Evolutionary conservation across 2,888 invertebrate species (phyloP), one percentile per base, ranked within the genome.

Genomic region (Oegoconia quadripuncta): DNA sequence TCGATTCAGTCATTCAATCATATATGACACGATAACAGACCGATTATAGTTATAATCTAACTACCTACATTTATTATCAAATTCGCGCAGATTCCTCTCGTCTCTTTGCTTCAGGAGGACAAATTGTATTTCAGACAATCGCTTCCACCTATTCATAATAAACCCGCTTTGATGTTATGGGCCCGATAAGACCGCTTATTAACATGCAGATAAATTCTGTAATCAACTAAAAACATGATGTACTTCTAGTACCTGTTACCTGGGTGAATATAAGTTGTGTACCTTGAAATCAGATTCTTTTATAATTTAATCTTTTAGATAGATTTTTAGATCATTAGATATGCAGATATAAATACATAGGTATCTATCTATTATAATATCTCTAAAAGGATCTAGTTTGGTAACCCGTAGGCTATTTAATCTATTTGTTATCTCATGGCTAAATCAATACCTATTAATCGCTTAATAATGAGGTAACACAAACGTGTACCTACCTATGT

Each of bases 181-280:
- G 7, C 8, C 13, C 4, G 34, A 25, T 34, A 34, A 34, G 23
- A 25, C 26, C 25, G 16, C n/a, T 14, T 25, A 34, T 25, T 34
- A 34, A 22, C 9, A 34, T 14, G 16, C 34, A 25, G 34, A 34
- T 23, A 34, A 34, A 16, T 4, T 34, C 11, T 25, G 12, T 34
- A 34, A 34, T 34, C 34, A 16, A 9, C 12, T 31, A 9, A 25
- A 34, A 34, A 34, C 34, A 25, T 25, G 7, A 4, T 22, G 20
- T 22, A 22, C 14, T 20, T 32, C 7, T 15, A 11, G 17, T 30
- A 30, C 29, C 15, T 28, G n/a, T n/a, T n/a, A 30, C 26, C 26
- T 28, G 28, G 15, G 13, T 12, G 13, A 14, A 15, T 6, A 14
- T 14, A 14, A 13, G 7, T 27, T 1, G 12, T 27, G 3, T n/a